Base-by-base conservation (phyloP, 2,888 invertebrate species). In the Plutella xylostella region DNA sequence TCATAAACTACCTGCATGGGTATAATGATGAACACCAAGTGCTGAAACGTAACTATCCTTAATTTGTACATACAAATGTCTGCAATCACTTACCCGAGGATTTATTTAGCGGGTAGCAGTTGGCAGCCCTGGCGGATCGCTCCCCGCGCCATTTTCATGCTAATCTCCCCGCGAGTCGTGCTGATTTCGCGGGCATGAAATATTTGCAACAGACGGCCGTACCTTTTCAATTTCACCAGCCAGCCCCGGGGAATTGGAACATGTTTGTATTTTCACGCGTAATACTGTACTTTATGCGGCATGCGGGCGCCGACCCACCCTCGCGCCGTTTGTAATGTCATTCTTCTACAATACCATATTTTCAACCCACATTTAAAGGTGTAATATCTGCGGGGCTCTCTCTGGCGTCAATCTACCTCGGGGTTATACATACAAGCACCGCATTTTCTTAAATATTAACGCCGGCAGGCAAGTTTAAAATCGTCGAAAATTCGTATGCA, bases 151-250 rank as follows among this genome's bases (percentile, higher is more conserved):
- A 71, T 77, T 77, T 72, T 72, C 69, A 73, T 74, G 72, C 67
- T 75, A 75, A 76, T 76, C 69, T 70, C 62, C 55, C 57, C 57
- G 61, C 60, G 21, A 30, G 58, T 57, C 62, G 61, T 63, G 68
- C 70, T 72, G 74, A 74, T 74, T 74, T 70, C 57, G 61, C 55
- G 62, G 61, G 62, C 66, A 68, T 72, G 67, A 72, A 75, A 75
- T 75, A 72, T 74, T 72, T 72, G 68, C 68, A 63, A 60, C 65
- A 68, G 60, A 59, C 59, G 54, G 49, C 51, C 49, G 30, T 42
- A 56, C 55, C 53, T 60, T 79, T 73, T 69, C 54, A 57, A 58
- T 57, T 53, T 53, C 54, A 49, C 54, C 51, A 57, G 49, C 59
- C 61, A 60, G 35, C 66, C 54, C 53, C 57, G 47, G 65, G 64